Evolutionary conservation across 2,113 vertebrate genomes (phyloP), one percentile per base, ranked within the genome.

Genomic region (Protobothrops mucrosquamatus): DNA sequence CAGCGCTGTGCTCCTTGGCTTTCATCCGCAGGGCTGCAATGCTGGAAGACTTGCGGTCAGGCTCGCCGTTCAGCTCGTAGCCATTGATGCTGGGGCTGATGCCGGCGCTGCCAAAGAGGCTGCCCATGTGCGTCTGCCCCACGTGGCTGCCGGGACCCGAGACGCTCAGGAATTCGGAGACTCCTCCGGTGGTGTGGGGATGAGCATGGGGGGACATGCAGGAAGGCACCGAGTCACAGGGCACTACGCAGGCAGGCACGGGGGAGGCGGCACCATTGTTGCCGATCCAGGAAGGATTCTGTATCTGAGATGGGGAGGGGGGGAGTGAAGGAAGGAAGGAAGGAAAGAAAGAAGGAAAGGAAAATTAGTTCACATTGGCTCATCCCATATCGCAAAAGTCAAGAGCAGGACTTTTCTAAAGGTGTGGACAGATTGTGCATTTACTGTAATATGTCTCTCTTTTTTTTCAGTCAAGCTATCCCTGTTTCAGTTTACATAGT

Each of bases 1-100:
- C 99, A 0, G 99, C 99, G 7, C 99, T 99, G 98, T 99, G 99
- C 98, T 99, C 99, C 97, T 99, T 99, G 57, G 99, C 99, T 95
- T 99, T 99, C 99, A 99, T 99, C 96, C 99, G 98, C 96, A 99
- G 98, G 54, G 99, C 97, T 0, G 99, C 99, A 18, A 99, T 99
- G 97, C 99, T 99, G 91, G 99, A 99, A 46, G 98, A 99, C 98
- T 99, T 99, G 97, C 99, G 98, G 97, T 99, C 99, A 0, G 99
- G 99, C 98, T 99, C 99, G 88, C 98, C 98, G 95, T 98, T 99
- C 95, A 99, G 97, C 97, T 99, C 99, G 0, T 99, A 99, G 55
- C 98, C 97, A 0, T 99, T 99, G 97, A 99, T 98, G 95, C 98
- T 96, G 0, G 98, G 97, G 48, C 98, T 98, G 97, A 98, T 97